Percentiles rank a stretch among this genome's conserved stretches.
Evolutionary conservation across 1,140 invertebrate species (phyloP).

Genomic region (Hydropsyche tenuis): DNA sequence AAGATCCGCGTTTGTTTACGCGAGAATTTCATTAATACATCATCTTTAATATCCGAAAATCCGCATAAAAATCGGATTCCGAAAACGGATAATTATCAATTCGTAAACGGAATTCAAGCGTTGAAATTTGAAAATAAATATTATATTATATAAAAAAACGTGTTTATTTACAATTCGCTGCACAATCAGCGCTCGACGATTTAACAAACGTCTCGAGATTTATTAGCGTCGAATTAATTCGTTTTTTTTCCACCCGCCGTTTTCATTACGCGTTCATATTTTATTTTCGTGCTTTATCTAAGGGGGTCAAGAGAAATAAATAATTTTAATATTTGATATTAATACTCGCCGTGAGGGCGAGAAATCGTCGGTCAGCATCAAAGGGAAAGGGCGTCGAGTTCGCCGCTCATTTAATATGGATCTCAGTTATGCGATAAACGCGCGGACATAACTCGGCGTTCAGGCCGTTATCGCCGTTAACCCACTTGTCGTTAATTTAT

Average conservation of each 20-base stretch:
- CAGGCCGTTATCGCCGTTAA: conserved; percentile 17
- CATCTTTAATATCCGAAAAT: too few species aligned
- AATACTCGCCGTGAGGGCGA: not conserved
- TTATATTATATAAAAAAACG: too few species aligned
- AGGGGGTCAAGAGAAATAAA: not conserved
- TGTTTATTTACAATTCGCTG: too few species aligned
- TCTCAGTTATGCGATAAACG: conserved; percentile 24
- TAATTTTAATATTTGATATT: conserved; percentile 10
- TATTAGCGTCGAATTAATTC: not conserved
- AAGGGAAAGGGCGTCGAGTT: conserved; percentile 6
- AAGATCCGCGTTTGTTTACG: too few species aligned
- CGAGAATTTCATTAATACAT: too few species aligned
- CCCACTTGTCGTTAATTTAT: conserved; percentile 20
- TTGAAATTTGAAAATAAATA: too few species aligned
- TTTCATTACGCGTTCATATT: not conserved
- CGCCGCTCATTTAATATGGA: conserved; percentile 15
- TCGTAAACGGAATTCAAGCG: too few species aligned
- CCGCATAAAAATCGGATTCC: too few species aligned
- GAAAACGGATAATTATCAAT: too few species aligned
- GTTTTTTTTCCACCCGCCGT: not conserved
- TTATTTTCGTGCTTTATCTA: not conserved
- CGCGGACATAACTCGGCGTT: conserved; percentile 11
- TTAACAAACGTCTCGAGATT: not conserved
- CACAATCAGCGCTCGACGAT: too few species aligned
- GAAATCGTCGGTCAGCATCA: not conserved